Conservation (phyloP, 2,113 vertebrate genomes). For the rat (Rattus norvegicus) region GRCr8 NC_086020.1:226002501-226003000, state of each 20-base stretch:
- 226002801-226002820: neutral
- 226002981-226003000: neutral
- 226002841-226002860: neutral
- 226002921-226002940: neutral
- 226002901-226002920: neutral
- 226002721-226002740: neutral
- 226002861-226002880: neutral
- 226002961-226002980: neutral
- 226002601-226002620: neutral
- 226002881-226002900: neutral
- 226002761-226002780: neutral
- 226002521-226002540: neutral
- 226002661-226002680: neutral
- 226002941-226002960: neutral
- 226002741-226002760: neutral
- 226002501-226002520: neutral
- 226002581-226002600: neutral
- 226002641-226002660: neutral
- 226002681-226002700: neutral
- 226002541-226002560: neutral
- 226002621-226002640: neutral
- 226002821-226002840: neutral
- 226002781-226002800: neutral
- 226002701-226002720: neutral
- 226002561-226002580: neutral